Evolutionary conservation across 1,140 invertebrate species (phyloP), one percentile per base, ranked within the genome.

Genomic region (Ladona fulva): DNA sequence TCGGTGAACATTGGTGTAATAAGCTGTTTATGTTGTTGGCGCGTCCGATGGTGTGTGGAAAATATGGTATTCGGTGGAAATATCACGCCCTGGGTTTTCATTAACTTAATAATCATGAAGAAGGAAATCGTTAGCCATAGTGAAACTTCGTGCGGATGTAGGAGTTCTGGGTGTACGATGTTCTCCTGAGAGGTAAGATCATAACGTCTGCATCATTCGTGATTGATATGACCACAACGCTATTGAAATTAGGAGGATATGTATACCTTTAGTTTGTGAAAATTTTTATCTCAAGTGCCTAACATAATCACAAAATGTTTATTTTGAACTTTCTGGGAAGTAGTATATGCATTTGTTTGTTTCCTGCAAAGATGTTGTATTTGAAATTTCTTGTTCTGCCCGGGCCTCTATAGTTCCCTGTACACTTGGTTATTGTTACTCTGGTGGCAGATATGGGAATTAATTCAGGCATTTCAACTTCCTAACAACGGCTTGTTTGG

Each of bases 381-480:
- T 78, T 76, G 78, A 78, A 78, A 78, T 76, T 76, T 76, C 12
- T 42, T 0, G 75, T 25, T 22, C 25, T 73, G 74, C 78, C 78
- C 74, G 78, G 74, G 42, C 74, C 42, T 59, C 14, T 25, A 37
- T 24, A 37, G 25, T 24, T 24, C 74, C 37, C 42, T 66, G 75
- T 29, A 76, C 59, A 25, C 75, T 16, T 25, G 42, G 24, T 29
- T 29, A 78, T 77, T 73, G 78, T 37, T 29, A 79, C 78, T 77
- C 78, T 79, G 76, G 78, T 76, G 78, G 78, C 25, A 52, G 42
- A 25, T 42, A 59, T 77, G 12, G 25, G 78, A 79, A 79, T 74
- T 73, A 74, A 75, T 24, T 75, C 29, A 25, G 42, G 78, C 42
- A 52, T 76, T 25, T 42, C 16, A n/a, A 76, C n/a, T 12, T 66